Evolutionary conservation across 2,888 invertebrate genomes (phyloP).

Genomic region (Diarsia rubi): DNA sequence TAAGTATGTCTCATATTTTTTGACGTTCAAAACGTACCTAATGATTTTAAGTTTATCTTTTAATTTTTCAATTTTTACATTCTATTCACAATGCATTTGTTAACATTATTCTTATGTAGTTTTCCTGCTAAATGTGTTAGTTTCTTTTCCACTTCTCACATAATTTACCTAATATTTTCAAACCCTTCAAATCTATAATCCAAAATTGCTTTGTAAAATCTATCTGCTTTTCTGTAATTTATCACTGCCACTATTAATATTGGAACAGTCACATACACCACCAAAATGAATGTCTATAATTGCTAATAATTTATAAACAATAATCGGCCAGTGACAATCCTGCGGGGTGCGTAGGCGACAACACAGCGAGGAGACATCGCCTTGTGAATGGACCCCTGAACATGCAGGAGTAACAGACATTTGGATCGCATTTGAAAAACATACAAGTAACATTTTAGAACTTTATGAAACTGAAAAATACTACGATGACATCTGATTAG

Average conservation of each 20-base stretch:
- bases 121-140: not conserved
- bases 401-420: conserved; percentile 43
- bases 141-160: not conserved
- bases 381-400: conserved; percentile 70
- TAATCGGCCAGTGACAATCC: conserved; percentile 74
- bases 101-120: not conserved
- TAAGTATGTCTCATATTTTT: not conserved
- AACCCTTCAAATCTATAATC: not conserved
- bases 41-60: not conserved
- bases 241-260: conserved; percentile 3
- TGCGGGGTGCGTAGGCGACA: conserved; percentile 78
- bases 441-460: not conserved
- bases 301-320: conserved; percentile 63
- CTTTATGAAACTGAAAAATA: not conserved
- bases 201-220: not conserved
- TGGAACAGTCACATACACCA: conserved; percentile 1
- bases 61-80: not conserved
- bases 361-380: conserved; percentile 68
- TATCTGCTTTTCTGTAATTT: not conserved
- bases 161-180: not conserved
- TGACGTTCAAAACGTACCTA: not conserved
- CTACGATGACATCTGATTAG: not conserved
- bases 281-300: conserved; percentile 32
- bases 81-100: not conserved
- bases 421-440: not conserved